Base-by-base conservation (phyloP, 2,797 vertebrate genomes). In the Coluber constrictor region DNA sequence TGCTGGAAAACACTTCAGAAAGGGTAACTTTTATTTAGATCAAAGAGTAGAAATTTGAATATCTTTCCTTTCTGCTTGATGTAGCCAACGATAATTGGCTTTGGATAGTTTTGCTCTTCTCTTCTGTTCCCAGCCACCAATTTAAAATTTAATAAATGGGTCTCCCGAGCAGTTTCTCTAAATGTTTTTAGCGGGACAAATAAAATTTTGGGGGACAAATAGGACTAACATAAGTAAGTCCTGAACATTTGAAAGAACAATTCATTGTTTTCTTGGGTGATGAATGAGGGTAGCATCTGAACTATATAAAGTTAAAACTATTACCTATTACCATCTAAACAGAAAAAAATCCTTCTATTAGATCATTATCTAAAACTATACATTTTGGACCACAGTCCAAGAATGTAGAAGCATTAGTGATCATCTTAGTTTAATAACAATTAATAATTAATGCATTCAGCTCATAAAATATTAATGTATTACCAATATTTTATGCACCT, bases 1-100 rank as follows among this genome's bases (percentile, higher is more conserved):
- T 90, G 74, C 88, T 93, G 93, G 86, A 94, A 87, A 93, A 87
- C 74, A 47, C 25, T 92, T 74, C 92, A 66, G 74, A 47, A 88
- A 91, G 66, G 86, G 47, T 61, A 93, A 91, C n/a, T 88, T 93
- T 91, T 88, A 91, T 93, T 92, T 93, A 91, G 79, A 83, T 91
- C 55, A 91, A 91, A 43, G 54, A 55, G 86, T 37, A 43, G 63
- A 32, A 60, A 74, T 91, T n/a, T 61, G 55, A 43, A 32, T 61
- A 18, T 87, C 29, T 59, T 43, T n/a, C 37, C 10, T 70, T 60
- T 23, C 66, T 20, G 43, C 43, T 55, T 79, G 70, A 79, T 79
- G 8, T 37, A 79, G 54, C 59, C 87, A 60, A 16, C 7, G n/a
- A 55, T n/a, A 27, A 11, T 70, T 57, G 51, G 25, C 8, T 32